Percentiles rank a stretch among this genome's conserved stretches.
Conservation (phyloP, 2,113 vertebrate species). For the Syngnathus floridae region DNA sequence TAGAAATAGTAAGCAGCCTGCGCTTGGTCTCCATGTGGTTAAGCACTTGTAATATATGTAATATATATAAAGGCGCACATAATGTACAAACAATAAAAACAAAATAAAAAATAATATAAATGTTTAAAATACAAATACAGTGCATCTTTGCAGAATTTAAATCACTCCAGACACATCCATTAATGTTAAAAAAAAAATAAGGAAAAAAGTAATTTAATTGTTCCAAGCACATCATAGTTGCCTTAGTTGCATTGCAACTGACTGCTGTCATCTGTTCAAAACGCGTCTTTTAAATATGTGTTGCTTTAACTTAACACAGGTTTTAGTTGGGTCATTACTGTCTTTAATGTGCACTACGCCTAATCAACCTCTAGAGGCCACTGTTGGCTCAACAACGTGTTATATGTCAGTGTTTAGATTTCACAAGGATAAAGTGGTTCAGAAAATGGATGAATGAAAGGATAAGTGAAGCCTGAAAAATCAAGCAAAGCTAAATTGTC, state of each 20-base stretch:
- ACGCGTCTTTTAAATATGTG: neutral
- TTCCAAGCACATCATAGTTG: neutral
- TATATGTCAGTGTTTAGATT: neutral
- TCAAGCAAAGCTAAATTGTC: neutral
- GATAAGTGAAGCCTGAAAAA: neutral
- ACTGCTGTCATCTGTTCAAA: neutral
- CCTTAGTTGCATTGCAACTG: neutral
- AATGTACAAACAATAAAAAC: no score
- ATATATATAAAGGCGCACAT: no score
- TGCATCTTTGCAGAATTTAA: no score
- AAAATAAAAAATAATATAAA: no score
- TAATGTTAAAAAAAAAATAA: no score
- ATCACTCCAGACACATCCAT: no score
- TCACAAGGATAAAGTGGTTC: neutral
- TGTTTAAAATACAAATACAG: no score
- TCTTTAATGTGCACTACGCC: slow-evolving; percentile 2
- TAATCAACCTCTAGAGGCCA: slow-evolving; percentile 39
- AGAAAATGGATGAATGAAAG: neutral
- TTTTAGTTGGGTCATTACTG: neutral
- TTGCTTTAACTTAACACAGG: neutral
- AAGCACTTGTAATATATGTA: neutral
- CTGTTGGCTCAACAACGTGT: slow-evolving; percentile 9
- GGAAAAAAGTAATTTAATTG: neutral
- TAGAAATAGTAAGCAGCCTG: neutral
- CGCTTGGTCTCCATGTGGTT: neutral